Conservation (phyloP, 1,140 invertebrate genomes). For the Anoplolepis gracilipes region DNA sequence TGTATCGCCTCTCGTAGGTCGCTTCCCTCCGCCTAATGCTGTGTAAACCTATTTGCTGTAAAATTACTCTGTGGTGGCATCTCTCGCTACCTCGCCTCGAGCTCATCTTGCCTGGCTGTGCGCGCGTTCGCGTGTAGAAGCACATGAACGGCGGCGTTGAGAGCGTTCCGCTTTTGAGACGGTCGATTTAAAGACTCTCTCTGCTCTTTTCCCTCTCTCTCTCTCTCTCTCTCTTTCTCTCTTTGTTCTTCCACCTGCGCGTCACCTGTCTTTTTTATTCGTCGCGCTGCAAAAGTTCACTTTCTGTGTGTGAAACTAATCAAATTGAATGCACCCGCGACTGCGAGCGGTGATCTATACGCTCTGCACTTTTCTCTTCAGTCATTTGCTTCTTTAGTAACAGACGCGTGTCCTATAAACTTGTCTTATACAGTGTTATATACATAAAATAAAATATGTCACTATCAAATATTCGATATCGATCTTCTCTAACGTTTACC, state of each 20-base stretch:
- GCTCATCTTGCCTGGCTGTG: constrained; percentile 63
- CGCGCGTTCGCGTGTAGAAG: constrained; percentile 60
- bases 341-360: constrained; percentile 10
- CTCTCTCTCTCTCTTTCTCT: constrained; percentile 12
- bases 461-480: neutral
- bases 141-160: constrained; percentile 46
- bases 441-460: neutral
- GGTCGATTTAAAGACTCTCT: constrained; percentile 39
- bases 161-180: constrained; percentile 58
- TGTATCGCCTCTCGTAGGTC: constrained; percentile 66
- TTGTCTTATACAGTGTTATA: neutral
- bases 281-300: constrained; percentile 35
- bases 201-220: constrained; percentile 1
- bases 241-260: constrained; percentile 54
- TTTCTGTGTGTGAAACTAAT: constrained; percentile 61
- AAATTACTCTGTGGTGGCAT: constrained; percentile 76
- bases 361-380: neutral
- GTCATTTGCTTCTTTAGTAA: neutral
- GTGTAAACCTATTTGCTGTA: constrained; percentile 76
- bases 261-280: constrained; percentile 32
- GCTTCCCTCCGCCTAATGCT: constrained; percentile 52
- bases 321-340: constrained; percentile 46
- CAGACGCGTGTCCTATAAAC: neutral
- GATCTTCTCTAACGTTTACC: no score
- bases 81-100: constrained; percentile 69